Conservation (phyloP, 2,888 invertebrate species). For the Eupithecia exiguata region DNA sequence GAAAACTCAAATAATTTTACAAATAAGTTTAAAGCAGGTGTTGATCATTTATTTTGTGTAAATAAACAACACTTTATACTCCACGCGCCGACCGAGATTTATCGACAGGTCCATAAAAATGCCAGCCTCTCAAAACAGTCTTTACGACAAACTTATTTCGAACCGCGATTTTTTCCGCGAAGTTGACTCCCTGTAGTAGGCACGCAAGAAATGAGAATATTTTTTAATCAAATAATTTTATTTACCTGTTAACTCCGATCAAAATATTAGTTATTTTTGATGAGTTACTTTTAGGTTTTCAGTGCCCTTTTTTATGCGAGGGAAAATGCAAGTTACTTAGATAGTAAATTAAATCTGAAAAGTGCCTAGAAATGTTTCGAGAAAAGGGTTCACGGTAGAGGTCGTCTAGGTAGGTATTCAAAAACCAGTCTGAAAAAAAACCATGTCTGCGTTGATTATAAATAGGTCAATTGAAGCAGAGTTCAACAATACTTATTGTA, state of each 20-base stretch:
- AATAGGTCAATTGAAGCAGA: background rate
- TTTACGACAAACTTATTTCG: constrained; percentile 51
- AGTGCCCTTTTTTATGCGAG: background rate
- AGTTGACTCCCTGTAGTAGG: background rate
- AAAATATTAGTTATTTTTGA: background rate
- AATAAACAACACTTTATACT: constrained; percentile 30
- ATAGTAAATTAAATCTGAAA: too few relatives aligned
- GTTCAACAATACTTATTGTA: background rate
- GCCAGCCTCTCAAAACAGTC: constrained; percentile 49
- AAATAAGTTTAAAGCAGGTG: too few relatives aligned
- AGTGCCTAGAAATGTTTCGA: too few relatives aligned
- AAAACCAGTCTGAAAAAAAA: too few relatives aligned
- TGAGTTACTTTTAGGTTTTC: background rate
- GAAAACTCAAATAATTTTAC: too few relatives aligned
- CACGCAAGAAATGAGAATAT: background rate
- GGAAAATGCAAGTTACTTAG: too few relatives aligned
- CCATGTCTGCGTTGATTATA: background rate
- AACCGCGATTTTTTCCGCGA: constrained; percentile 17
- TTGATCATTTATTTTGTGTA: constrained; percentile 28
- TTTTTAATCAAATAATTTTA: background rate
- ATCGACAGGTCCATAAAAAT: constrained; percentile 49
- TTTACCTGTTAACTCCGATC: too few relatives aligned
- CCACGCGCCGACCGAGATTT: constrained; percentile 47
- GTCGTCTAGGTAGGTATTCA: background rate
- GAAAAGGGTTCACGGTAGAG: background rate